These are phyloP conservation scores for Aquatica leii DNA, from an alignment of 2,888 invertebrate genomes.

Conservation along the genomic window DNA sequence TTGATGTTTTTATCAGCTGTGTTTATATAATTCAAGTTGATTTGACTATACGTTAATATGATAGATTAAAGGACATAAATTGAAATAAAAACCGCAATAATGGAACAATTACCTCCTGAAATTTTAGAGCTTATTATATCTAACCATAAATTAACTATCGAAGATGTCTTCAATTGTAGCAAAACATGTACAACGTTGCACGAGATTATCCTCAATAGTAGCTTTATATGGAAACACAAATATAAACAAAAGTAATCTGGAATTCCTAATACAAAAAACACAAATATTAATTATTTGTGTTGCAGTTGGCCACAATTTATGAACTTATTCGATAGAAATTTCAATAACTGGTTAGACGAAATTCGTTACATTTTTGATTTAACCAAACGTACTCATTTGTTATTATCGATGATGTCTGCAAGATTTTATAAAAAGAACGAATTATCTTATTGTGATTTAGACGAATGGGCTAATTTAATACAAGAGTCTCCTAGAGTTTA, in stretches of 20 bases:
- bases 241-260: conserved; percentile 59
- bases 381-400: conserved; percentile 52
- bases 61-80: too few relatives aligned
- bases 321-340: conserved; percentile 52
- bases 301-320: conserved; percentile 60
- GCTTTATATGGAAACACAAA: conserved; percentile 62
- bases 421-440: conserved; percentile 61
- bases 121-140: conserved; percentile 54
- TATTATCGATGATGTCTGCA: conserved; percentile 60
- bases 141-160: conserved; percentile 45
- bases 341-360: conserved; percentile 58
- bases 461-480: conserved; percentile 59
- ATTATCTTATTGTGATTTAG: conserved; percentile 60
- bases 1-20: too few relatives aligned
- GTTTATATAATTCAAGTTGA: too few relatives aligned
- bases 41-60: too few relatives aligned
- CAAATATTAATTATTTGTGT: background rate
- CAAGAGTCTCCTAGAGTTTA: conserved; percentile 59
- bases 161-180: conserved; percentile 64
- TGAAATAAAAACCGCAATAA: conserved; percentile 29
- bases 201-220: conserved; percentile 60
- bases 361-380: conserved; percentile 53
- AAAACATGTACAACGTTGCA: conserved; percentile 64
- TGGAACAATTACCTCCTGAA: conserved; percentile 55
- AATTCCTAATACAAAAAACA: background rate